Evolutionary conservation across 2,888 invertebrate species (phyloP).

Genomic region (Lasioglossum villosulum): DNA sequence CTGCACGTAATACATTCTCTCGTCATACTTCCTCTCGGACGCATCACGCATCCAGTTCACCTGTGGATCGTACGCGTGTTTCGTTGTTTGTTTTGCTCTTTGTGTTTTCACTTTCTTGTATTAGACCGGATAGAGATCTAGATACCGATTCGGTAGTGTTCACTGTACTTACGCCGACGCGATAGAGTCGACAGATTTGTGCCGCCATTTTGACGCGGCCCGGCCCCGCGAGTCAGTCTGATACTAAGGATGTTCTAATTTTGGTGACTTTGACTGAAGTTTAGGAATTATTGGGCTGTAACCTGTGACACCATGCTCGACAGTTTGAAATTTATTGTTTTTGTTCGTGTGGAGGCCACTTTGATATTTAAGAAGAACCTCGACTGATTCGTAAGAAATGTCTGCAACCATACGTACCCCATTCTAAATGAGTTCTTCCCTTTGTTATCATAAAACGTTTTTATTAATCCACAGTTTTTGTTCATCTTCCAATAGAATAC

Average conservation of each 20-base stretch:
- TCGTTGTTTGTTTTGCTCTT: constrained; percentile 24
- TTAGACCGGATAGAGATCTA: constrained; percentile 9
- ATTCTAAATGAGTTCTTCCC: not conserved
- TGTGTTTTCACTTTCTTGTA: constrained; percentile 24
- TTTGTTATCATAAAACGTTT: not conserved
- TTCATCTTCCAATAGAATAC: not conserved
- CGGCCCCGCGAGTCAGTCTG: not conserved
- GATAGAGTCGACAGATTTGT: constrained; percentile 31
- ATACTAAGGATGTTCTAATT: constrained; percentile 21
- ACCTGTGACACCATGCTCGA: not conserved
- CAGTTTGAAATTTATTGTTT: not conserved
- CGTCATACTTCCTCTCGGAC: constrained; percentile 37
- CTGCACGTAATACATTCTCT: constrained; percentile 1
- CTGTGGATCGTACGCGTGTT: constrained; percentile 30
- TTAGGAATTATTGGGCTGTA: not conserved
- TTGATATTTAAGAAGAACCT: not conserved
- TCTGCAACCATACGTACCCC: too few species aligned
- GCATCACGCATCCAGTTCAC: constrained; percentile 46
- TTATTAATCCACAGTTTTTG: not conserved
- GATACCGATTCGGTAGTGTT: constrained; percentile 7
- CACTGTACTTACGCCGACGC: constrained; percentile 14
- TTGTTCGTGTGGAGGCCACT: not conserved
- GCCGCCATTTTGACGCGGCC: not conserved
- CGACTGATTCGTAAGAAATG: not conserved
- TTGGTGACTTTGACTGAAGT: constrained; percentile 26